These are phyloP conservation scores for Tetranychus piercei DNA, from an alignment of 2,888 invertebrate genomes.

Conservation along the genomic window DNA sequence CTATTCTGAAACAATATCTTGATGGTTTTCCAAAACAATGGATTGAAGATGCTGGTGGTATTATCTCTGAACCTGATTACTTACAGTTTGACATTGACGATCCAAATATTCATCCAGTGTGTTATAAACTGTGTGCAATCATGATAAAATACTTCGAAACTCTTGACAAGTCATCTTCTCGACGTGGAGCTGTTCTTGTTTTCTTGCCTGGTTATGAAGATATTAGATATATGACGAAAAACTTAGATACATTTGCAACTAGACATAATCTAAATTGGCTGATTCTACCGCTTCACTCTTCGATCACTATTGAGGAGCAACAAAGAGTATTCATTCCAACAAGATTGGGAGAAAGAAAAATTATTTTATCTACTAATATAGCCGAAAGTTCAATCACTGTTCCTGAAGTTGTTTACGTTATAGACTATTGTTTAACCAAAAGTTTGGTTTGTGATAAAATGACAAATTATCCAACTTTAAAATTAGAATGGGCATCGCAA, in stretches of 20 bases:
- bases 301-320: conserved; percentile 60
- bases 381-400: conserved; percentile 83
- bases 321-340: conserved; percentile 43
- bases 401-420: conserved; percentile 68
- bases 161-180: background rate
- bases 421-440: conserved; percentile 85
- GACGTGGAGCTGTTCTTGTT: conserved; percentile 52
- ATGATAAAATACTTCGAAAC: background rate
- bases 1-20: background rate
- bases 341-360: conserved; percentile 49
- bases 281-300: conserved; percentile 41
- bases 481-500: conserved; percentile 69
- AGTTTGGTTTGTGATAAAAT: conserved; percentile 50
- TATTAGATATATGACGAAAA: conserved; percentile 37
- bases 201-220: conserved; percentile 69
- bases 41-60: background rate
- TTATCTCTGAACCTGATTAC: background rate
- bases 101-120: background rate
- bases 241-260: conserved; percentile 18
- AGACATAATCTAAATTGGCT: conserved; percentile 24
- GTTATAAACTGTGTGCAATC: background rate
- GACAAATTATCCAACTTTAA: conserved; percentile 59
- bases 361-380: conserved; percentile 74
- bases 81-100: conserved; percentile 9
- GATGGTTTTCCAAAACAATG: background rate